Evolutionary conservation across 2,113 vertebrate genomes (phyloP).

Genomic region (Mobula birostris): DNA sequence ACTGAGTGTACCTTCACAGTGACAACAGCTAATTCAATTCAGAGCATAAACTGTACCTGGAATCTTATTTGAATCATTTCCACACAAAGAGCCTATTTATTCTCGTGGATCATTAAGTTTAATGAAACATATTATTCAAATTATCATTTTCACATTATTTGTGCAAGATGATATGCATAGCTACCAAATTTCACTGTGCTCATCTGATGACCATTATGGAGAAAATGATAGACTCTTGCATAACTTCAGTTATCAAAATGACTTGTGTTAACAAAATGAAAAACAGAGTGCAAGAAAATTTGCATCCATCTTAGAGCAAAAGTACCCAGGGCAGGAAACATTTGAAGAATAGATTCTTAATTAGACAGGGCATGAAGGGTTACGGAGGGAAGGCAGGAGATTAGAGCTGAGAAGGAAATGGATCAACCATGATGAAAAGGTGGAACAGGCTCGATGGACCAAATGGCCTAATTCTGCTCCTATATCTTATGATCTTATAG

Average conservation of each 20-base stretch:
- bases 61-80: no score
- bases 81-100: background rate
- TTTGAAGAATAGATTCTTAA: background rate
- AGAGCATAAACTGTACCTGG: background rate
- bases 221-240: background rate
- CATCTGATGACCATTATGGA: background rate
- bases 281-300: background rate
- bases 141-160: background rate
- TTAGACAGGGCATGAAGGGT: no score
- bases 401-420: no score
- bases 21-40: background rate
- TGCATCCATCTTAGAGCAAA: background rate
- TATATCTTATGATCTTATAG: no score
- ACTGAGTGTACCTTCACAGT: background rate
- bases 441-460: no score
- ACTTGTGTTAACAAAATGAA: no score
- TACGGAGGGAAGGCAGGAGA: no score
- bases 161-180: background rate
- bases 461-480: no score
- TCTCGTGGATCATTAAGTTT: background rate
- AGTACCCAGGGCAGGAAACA: background rate
- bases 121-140: background rate
- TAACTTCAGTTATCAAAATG: no score
- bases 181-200: background rate
- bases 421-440: no score